Conservation (phyloP, 2,113 vertebrate genomes). For the Rhabdomys dilectus region DNA sequence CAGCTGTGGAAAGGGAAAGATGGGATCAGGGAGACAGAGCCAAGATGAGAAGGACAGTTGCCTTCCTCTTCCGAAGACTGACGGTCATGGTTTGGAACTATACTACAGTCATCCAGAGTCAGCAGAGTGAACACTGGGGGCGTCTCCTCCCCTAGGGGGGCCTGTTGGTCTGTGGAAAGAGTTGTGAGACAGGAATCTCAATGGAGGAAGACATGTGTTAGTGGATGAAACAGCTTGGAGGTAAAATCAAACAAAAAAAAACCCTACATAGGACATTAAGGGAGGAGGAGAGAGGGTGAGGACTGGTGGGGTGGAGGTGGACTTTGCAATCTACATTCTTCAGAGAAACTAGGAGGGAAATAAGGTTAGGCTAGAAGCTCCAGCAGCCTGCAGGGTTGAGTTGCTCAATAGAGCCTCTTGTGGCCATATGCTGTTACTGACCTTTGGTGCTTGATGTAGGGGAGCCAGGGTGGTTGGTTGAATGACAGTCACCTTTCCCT, state of each 20-base stretch:
- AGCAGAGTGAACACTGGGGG: neutral
- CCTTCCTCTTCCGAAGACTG: neutral
- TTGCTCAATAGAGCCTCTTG: conserved; percentile 27
- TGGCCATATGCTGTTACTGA: conserved; percentile 45
- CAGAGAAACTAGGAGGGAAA: neutral
- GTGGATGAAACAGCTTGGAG: neutral
- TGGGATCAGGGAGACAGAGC: neutral
- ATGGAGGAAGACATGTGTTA: neutral
- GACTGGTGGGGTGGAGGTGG: neutral
- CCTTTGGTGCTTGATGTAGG: neutral
- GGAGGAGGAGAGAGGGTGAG: fast-evolving
- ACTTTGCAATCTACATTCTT: neutral
- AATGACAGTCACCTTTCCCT: neutral
- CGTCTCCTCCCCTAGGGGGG: neutral
- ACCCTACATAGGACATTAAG: neutral
- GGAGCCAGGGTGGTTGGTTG: neutral
- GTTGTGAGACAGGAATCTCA: neutral
- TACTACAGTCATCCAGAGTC: neutral
- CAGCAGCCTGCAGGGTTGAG: neutral
- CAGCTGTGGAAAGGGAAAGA: neutral
- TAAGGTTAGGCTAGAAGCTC: neutral
- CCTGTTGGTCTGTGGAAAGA: neutral
- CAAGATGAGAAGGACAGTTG: neutral
- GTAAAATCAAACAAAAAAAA: neutral
- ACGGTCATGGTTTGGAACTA: neutral